Percentiles rank a stretch among this genome's conserved stretches.
phyloP scores from a whole-genome alignment of 2,888 invertebrate genomes.

The Amblyteles armatorius region DNA sequence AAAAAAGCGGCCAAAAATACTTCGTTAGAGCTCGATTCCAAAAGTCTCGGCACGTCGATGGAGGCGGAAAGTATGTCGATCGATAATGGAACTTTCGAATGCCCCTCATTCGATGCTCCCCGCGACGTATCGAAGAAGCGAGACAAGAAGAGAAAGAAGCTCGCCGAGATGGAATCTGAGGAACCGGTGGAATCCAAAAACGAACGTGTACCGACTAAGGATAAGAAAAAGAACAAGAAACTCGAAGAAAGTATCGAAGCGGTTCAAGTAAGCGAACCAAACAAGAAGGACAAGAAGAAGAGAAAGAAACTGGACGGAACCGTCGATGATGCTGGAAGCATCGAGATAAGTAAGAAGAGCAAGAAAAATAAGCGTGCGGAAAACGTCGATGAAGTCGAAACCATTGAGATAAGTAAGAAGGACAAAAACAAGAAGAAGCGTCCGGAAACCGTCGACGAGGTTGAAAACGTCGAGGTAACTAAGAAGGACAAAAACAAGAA shows the following conservation, averaged over 20 bases:
- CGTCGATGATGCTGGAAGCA: not conserved
- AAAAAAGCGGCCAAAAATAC: not conserved
- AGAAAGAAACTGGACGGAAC: slow-evolving; percentile 25
- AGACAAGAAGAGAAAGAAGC: slow-evolving; percentile 64
- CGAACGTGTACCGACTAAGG: slow-evolving; percentile 39
- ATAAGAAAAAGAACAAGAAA: slow-evolving; percentile 33
- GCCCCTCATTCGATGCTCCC: not conserved
- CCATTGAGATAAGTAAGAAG: not conserved
- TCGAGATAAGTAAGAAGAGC: not conserved
- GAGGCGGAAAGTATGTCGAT: not conserved
- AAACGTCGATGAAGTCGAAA: not conserved
- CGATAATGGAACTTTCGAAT: not conserved
- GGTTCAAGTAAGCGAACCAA: slow-evolving; percentile 9
- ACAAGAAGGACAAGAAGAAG: slow-evolving; percentile 29
- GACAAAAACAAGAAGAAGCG: slow-evolving; percentile 30
- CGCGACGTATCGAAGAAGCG: slow-evolving; percentile 70
- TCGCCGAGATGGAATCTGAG: slow-evolving; percentile 47
- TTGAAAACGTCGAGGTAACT: not conserved
- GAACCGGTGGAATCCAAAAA: not conserved
- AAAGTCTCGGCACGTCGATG: not conserved
- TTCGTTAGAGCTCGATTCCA: not conserved
- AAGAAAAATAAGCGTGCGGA: slow-evolving; percentile 40
- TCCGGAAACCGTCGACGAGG: slow-evolving; percentile 22
- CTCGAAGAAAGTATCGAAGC: slow-evolving; percentile 41
- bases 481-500: slow-evolving; percentile 32